phyloP scores from a whole-genome alignment of 2,113 vertebrate genomes.

The Montifringilla adamsi region DNA sequence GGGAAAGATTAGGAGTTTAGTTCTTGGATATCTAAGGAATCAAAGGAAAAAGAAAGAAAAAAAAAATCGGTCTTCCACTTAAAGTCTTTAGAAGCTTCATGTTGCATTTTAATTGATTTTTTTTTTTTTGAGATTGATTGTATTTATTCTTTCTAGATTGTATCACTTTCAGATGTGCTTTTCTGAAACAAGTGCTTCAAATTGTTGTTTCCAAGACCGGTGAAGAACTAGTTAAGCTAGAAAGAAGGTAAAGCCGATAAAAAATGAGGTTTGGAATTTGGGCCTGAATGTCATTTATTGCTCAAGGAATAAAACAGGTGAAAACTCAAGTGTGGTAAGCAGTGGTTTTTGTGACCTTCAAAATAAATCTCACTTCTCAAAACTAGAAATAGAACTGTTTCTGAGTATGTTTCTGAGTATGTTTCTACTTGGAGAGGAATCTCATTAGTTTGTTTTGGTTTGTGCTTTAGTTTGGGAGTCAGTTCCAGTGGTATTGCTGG shows the following conservation, averaged over 20 bases:
- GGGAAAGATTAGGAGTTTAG: background rate
- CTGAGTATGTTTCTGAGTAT: background rate
- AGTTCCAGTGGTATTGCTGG: background rate
- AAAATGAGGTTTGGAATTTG: background rate
- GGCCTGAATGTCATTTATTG: background rate
- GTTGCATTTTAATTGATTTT: background rate
- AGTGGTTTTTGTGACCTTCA: background rate
- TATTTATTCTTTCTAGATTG: background rate
- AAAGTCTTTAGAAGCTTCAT: background rate
- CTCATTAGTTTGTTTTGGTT: background rate
- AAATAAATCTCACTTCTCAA: background rate
- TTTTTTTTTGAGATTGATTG: background rate
- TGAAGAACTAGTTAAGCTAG: background rate
- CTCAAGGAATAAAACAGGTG: background rate
- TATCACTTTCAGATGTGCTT: background rate
- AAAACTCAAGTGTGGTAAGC: background rate
- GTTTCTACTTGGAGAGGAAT: background rate
- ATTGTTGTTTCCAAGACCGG: background rate
- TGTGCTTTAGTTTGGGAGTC: background rate
- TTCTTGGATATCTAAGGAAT: background rate
- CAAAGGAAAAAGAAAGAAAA: background rate
- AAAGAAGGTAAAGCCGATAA: background rate
- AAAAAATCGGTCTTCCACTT: background rate
- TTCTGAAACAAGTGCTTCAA: background rate
- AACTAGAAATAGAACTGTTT: background rate